phyloP scores from a whole-genome alignment of 2,113 vertebrate species.

The Catharus bicknelli region DNA sequence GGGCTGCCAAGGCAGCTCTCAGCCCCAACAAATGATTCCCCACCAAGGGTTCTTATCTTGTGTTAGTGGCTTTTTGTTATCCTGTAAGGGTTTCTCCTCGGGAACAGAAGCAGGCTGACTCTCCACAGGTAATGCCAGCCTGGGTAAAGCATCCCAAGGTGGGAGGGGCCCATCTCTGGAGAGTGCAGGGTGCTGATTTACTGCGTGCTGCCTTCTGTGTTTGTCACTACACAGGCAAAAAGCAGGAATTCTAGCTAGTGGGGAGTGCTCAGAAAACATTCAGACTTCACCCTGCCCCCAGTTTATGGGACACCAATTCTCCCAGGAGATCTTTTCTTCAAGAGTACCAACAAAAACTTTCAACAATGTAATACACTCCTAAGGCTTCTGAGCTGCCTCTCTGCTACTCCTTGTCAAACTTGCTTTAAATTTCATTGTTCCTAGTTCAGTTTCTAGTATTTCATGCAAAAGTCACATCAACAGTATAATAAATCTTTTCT shows the following conservation, averaged over 20 bases:
- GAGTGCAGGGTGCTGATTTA: not conserved
- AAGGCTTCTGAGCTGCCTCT: not conserved
- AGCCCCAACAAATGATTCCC: not conserved
- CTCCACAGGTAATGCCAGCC: not conserved
- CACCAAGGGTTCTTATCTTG: not conserved
- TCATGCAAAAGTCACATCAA: not conserved
- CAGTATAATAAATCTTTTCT: not conserved
- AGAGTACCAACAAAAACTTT: not conserved
- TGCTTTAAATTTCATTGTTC: not conserved
- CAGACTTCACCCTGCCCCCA: not conserved
- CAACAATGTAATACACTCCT: accelerated
- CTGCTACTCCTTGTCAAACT: not conserved
- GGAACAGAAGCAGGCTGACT: not conserved
- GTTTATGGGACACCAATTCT: not conserved
- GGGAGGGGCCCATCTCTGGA: not conserved
- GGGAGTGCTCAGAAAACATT: not conserved
- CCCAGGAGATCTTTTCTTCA: accelerated
- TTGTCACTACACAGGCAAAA: not conserved
- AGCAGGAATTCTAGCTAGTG: not conserved
- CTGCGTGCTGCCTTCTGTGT: not conserved
- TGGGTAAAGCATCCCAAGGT: not conserved
- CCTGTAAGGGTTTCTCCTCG: not conserved
- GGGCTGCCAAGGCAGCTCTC: not conserved
- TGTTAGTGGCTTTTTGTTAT: not conserved
- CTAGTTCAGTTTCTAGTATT: not conserved